A percentile compares a stretch with the other conserved stretches of the same genome.
Conservation (phyloP, 2,888 invertebrate genomes). For the Melanophora roralis region DNA sequence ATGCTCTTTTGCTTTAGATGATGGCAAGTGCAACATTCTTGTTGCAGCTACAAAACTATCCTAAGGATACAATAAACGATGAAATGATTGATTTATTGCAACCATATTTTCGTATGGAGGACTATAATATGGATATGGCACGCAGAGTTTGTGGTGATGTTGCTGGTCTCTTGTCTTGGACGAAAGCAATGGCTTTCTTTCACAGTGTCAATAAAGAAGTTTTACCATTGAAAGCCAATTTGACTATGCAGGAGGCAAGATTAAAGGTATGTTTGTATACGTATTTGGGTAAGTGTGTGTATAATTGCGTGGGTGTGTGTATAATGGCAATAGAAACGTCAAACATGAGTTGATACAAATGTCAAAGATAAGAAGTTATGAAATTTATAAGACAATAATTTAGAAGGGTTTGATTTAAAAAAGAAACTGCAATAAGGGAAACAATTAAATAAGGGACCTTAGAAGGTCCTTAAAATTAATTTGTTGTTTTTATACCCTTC, state of each 20-base stretch:
- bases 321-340: conserved; percentile 18
- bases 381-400: conserved; percentile 23
- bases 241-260: conserved; percentile 92
- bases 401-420: not conserved
- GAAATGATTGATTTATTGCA: conserved; percentile 96
- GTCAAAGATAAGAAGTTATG: not conserved
- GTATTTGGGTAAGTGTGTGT: not conserved
- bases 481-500: too few relatives aligned
- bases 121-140: conserved; percentile 98
- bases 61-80: conserved; percentile 96
- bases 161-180: conserved; percentile 96
- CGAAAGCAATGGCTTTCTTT: conserved; percentile 96
- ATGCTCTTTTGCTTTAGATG: conserved; percentile 80
- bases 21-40: conserved; percentile 97
- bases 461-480: too few relatives aligned
- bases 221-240: conserved; percentile 93
- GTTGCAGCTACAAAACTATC: conserved; percentile 94
- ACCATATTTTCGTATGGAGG: conserved; percentile 96
- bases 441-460: not conserved
- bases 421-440: not conserved
- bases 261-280: conserved; percentile 80
- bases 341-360: too few relatives aligned
- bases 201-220: conserved; percentile 98
- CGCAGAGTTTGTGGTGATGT: conserved; percentile 97
- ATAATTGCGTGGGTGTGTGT: conserved; percentile 12